phyloP scores from a whole-genome alignment of 2,888 invertebrate species.

The Cremastobaeus sp. region DNA sequence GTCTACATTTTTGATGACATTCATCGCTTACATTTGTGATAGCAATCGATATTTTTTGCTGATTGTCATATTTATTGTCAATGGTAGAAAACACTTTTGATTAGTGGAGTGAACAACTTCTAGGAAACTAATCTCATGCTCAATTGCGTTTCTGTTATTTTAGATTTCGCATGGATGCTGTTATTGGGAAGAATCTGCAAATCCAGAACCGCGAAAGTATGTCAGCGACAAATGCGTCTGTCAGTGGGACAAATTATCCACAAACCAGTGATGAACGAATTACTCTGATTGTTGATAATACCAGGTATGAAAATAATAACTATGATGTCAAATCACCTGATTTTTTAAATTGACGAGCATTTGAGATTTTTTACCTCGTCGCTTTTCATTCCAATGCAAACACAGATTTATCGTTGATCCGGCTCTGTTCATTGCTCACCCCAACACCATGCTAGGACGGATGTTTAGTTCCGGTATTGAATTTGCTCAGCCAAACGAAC shows the following conservation, averaged over 20 bases:
- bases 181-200: constrained; percentile 71
- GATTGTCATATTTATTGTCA: too few relatives aligned
- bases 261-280: constrained; percentile 85
- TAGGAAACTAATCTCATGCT: too few relatives aligned
- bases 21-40: constrained; percentile 27
- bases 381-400: neutral
- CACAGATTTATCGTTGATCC: constrained; percentile 91
- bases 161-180: constrained; percentile 72
- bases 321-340: too few relatives aligned
- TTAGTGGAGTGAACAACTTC: too few relatives aligned
- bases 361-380: too few relatives aligned
- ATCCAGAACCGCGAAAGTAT: constrained; percentile 70
- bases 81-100: too few relatives aligned
- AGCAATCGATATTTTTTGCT: constrained; percentile 1
- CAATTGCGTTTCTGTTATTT: constrained; percentile 36
- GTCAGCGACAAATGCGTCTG: constrained; percentile 68
- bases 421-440: constrained; percentile 94
- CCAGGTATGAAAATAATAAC: too few relatives aligned
- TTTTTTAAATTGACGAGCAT: too few relatives aligned
- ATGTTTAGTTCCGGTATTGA: constrained; percentile 97
- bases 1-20: constrained; percentile 10
- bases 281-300: constrained; percentile 97
- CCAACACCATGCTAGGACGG: constrained; percentile 99
- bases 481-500: constrained; percentile 95
- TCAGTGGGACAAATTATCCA: constrained; percentile 78